A percentile compares a stretch with the other conserved stretches of the same genome.
These are phyloP conservation scores for Musca vetustissima DNA, from an alignment of 1,140 invertebrate species.

Conservation along the genomic window DNA sequence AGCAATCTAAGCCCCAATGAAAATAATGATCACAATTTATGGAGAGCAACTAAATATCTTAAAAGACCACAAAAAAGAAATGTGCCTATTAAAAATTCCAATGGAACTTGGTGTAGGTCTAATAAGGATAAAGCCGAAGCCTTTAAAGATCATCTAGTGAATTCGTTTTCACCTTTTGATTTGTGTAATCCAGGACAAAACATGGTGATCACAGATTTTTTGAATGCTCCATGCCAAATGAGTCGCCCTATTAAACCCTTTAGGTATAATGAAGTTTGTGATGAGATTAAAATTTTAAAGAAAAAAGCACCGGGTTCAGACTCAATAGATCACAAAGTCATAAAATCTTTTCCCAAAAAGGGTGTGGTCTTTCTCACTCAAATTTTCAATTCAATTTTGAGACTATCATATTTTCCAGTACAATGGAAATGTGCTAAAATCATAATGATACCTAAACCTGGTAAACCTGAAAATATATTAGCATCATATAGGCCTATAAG, in stretches of 20 bases:
- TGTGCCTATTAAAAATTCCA: background rate
- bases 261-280: background rate
- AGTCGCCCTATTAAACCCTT: background rate
- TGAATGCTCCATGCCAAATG: background rate
- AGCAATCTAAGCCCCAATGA: background rate
- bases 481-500: background rate
- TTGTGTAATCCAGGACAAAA: background rate
- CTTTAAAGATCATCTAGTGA: background rate
- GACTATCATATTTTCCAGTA: background rate
- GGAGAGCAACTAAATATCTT: slow-evolving; percentile 7
- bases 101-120: background rate
- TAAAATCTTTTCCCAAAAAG: background rate
- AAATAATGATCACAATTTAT: background rate
- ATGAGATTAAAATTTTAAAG: background rate
- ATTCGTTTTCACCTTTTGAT: background rate
- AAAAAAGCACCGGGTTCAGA: background rate
- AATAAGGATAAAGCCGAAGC: background rate
- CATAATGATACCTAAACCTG: background rate
- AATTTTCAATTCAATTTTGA: background rate
- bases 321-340: background rate
- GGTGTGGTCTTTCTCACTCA: background rate
- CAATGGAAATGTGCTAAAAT: background rate
- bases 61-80: background rate
- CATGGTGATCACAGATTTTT: background rate
- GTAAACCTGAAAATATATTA: background rate